phyloP scores from a whole-genome alignment of 2,888 invertebrate species.

The Andrena chrysosceles region DNA sequence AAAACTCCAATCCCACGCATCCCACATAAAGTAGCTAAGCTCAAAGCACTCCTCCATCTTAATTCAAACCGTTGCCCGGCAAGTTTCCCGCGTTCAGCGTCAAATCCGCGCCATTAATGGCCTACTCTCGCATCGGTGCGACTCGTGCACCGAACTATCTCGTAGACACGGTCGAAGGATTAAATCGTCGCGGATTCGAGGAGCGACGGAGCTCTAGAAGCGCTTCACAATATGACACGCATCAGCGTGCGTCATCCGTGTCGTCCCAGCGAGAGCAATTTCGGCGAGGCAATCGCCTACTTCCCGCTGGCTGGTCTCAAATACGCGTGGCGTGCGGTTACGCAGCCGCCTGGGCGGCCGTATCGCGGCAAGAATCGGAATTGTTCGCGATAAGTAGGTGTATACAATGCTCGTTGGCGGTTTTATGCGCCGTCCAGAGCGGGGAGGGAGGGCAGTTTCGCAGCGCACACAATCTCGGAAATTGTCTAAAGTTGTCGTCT shows the following conservation, averaged over 20 bases:
- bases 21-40: too few relatives aligned
- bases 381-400: slow-evolving; percentile 54
- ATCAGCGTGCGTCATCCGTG: slow-evolving; percentile 8
- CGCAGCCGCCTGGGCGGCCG: slow-evolving; percentile 22
- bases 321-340: slow-evolving; percentile 26
- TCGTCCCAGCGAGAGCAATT: slow-evolving; percentile 29
- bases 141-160: too few relatives aligned
- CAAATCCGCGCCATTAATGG: too few relatives aligned
- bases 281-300: slow-evolving; percentile 40
- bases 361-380: slow-evolving; percentile 59
- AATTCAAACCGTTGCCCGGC: too few relatives aligned
- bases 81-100: too few relatives aligned
- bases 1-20: too few relatives aligned
- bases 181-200: neutral
- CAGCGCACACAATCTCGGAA: slow-evolving; percentile 68
- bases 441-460: slow-evolving; percentile 48
- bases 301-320: slow-evolving; percentile 3
- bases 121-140: too few relatives aligned
- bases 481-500: slow-evolving; percentile 68
- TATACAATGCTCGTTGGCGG: slow-evolving; percentile 22
- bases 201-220: neutral
- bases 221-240: neutral
- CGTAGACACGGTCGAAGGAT: too few relatives aligned
- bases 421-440: slow-evolving; percentile 24
- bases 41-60: too few relatives aligned